Evolutionary conservation across 2,888 invertebrate species (phyloP).

Genomic region (Nomada ruficornis): DNA sequence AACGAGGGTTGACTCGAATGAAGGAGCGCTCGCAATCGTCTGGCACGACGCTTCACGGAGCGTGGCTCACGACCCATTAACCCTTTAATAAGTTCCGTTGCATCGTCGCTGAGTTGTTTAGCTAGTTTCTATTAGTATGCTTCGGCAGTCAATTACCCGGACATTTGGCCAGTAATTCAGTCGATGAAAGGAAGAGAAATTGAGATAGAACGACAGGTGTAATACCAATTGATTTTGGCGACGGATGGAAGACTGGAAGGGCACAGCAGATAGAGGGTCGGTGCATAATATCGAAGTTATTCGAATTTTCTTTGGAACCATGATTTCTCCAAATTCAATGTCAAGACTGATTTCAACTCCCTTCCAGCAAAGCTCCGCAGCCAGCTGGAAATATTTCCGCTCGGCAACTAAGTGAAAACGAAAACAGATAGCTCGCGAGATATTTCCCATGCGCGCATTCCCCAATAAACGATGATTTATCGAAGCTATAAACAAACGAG

Average conservation of each 20-base stretch:
- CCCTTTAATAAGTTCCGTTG: slow-evolving; percentile 38
- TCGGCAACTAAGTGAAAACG: not conserved
- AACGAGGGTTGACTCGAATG: slow-evolving; percentile 30
- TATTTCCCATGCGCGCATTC: not conserved
- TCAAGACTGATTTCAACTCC: no score
- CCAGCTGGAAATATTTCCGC: not conserved
- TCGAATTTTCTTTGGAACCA: not conserved
- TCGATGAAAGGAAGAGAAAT: not conserved
- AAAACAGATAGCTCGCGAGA: not conserved
- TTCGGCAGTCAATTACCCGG: slow-evolving; percentile 13
- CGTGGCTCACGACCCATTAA: slow-evolving; percentile 29
- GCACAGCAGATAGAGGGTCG: no score
- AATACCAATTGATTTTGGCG: no score
- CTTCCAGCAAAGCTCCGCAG: not conserved
- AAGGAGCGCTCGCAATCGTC: slow-evolving; percentile 40
- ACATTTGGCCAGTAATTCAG: not conserved
- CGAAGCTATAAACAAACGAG: no score
- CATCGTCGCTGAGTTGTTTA: not conserved
- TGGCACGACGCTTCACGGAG: slow-evolving; percentile 32
- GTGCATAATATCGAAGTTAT: no score
- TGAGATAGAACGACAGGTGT: not conserved
- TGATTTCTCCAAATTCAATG: not conserved
- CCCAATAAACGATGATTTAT: not conserved
- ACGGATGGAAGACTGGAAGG: no score
- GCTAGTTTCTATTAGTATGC: not conserved